phyloP scores from a whole-genome alignment of 2,797 vertebrate species.

The Moxostoma hubbsi region DNA sequence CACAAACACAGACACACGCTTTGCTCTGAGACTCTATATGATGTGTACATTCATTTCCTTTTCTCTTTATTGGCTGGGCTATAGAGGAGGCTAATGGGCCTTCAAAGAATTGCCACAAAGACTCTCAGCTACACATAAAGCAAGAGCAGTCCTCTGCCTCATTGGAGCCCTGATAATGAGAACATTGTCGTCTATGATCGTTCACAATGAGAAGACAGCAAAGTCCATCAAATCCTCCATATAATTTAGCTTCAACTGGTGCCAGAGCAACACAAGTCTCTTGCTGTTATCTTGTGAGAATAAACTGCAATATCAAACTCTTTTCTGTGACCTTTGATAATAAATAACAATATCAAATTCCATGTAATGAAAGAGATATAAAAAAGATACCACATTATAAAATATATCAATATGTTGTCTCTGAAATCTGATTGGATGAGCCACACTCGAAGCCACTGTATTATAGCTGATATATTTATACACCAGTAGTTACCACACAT shows the following conservation, averaged over 20 bases:
- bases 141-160: constrained; percentile 43
- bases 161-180: constrained; percentile 53
- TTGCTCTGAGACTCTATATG: constrained; percentile 11
- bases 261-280: neutral
- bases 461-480: neutral
- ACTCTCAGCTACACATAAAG: constrained; percentile 46
- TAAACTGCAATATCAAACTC: neutral
- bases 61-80: constrained; percentile 50
- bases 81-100: constrained; percentile 51
- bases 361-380: neutral
- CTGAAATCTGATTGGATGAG: neutral
- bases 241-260: neutral
- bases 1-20: constrained; percentile 27
- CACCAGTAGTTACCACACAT: no score
- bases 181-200: constrained; percentile 27
- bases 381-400: neutral
- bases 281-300: neutral
- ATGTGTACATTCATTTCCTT: constrained; percentile 55
- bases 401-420: neutral
- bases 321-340: neutral
- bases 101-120: constrained; percentile 55
- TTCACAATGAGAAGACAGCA: constrained; percentile 34
- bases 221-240: constrained; percentile 36
- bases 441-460: neutral
- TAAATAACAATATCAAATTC: constrained; percentile 11